A percentile compares a stretch with the other conserved stretches of the same genome.
Evolutionary conservation across 2,797 vertebrate genomes (phyloP).

Genomic region (Garrulus glandarius): DNA sequence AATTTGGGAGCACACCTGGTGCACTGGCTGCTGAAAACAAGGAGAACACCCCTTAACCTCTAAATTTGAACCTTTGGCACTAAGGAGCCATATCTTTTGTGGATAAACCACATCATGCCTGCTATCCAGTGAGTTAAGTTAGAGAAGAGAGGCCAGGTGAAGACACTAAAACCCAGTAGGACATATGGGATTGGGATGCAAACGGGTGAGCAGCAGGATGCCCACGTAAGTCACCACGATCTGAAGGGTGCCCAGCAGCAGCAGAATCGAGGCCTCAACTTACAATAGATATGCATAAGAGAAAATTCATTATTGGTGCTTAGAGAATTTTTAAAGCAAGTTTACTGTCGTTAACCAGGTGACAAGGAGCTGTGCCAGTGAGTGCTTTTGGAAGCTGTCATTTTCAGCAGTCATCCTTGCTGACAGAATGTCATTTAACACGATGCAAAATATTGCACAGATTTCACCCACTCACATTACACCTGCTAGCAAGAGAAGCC

Average conservation of each 20-base stretch:
- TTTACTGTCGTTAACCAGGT: neutral
- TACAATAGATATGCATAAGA: neutral
- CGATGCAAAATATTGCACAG: neutral
- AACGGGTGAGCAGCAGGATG: neutral
- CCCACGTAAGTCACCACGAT: neutral
- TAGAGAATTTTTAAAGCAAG: neutral
- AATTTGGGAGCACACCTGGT: neutral
- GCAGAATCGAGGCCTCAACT: neutral
- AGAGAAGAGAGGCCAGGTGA: neutral
- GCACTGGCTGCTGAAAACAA: neutral
- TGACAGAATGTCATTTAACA: neutral
- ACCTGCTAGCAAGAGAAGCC: neutral
- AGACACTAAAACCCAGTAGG: neutral
- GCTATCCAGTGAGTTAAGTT: neutral
- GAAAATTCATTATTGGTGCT: neutral
- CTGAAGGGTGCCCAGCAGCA: neutral
- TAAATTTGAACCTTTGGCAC: neutral
- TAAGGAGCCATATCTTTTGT: neutral
- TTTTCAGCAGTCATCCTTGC: neutral
- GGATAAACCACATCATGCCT: neutral
- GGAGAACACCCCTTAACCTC: neutral
- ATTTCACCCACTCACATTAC: slow-evolving; percentile 3
- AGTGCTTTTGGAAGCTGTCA: neutral
- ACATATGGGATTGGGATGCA: neutral
- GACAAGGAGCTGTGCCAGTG: neutral